Evolutionary conservation across 2,797 vertebrate species (phyloP), one percentile per base, ranked within the genome.

Genomic region (Syndactyla subalaris): DNA sequence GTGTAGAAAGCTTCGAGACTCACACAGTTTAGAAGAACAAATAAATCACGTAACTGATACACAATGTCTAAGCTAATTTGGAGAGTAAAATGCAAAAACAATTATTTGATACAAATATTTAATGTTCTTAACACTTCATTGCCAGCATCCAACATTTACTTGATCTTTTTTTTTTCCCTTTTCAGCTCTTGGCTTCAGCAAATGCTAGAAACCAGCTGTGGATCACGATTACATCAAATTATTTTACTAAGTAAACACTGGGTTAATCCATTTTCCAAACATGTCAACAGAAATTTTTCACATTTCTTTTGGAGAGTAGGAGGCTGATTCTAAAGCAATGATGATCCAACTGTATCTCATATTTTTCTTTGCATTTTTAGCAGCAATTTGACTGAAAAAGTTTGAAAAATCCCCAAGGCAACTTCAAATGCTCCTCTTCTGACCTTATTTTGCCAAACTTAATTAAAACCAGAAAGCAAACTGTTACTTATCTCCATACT

Each of bases 381-480:
- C 23, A 52, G 30, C 62, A 49, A 38, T 46, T 89, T 79, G 78
- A 74, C 61, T 76, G 86, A 73, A 89, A 78, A 63, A 52, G 17
- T 59, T 71, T 48, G 48, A 66, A 91, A 79, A 80, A 67, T 85
- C 54, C 78, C 68, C n/a, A 59, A 59, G 57, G 49, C 87, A 57
- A 67, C 61, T 77, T 80, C 45, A 74, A 67, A 52, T n/a, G 43
- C 24, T 79, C 32, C 27, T 94, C 32, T 89, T 57, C 73, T 89
- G 86, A 74, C 78, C 51, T 92, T 89, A 45, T 61, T 95, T 93
- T 92, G 81, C 84, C 91, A 78, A 89, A 85, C 6, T 65, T 90
- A 54, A 85, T 95, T 91, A 79, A 84, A 93, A 79, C 6, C 41
- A 71, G 46, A 68, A 75, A 84, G 38, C 30, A 84, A 80, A 76